These are phyloP conservation scores for Chaetura pelagica DNA, from an alignment of 2,113 vertebrate genomes.

Conservation along the genomic window DNA sequence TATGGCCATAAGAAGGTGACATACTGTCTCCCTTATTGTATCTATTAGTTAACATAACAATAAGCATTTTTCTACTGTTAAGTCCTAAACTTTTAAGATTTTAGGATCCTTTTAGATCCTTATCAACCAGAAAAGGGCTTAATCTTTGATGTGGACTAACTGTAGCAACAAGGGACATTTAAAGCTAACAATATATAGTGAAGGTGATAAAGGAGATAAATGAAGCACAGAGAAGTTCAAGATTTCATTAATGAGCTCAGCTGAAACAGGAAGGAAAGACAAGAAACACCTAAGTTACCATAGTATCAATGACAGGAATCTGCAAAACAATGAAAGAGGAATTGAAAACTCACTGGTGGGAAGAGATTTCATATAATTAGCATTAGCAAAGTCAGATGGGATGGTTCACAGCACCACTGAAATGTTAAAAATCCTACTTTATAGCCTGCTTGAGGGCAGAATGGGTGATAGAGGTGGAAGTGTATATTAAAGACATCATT, in stretches of 20 bases:
- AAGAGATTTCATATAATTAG: constrained; percentile 3
- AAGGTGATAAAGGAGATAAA: neutral
- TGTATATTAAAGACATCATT: constrained; percentile 5
- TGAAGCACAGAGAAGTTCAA: neutral
- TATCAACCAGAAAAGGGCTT: neutral
- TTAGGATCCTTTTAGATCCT: neutral
- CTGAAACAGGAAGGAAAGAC: neutral
- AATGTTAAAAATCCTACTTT: constrained; percentile 6
- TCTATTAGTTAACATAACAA: too few species aligned
- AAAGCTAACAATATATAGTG: neutral
- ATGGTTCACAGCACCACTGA: neutral
- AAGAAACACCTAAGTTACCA: neutral
- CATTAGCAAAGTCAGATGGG: neutral
- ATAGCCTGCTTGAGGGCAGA: constrained; percentile 17
- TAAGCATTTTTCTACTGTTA: too few species aligned
- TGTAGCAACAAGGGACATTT: neutral
- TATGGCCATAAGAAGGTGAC: too few species aligned
- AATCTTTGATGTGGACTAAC: neutral
- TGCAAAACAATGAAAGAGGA: neutral
- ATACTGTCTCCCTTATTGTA: too few species aligned
- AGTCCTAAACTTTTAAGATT: too few species aligned
- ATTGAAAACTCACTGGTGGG: neutral
- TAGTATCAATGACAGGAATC: neutral
- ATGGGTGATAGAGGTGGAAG: constrained; percentile 1
- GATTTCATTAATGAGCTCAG: neutral